Percentiles rank a stretch among this genome's conserved stretches.
These are phyloP conservation scores for Arrhopalites spinosus DNA, from an alignment of 2,888 invertebrate genomes.

Conservation along the genomic window DNA sequence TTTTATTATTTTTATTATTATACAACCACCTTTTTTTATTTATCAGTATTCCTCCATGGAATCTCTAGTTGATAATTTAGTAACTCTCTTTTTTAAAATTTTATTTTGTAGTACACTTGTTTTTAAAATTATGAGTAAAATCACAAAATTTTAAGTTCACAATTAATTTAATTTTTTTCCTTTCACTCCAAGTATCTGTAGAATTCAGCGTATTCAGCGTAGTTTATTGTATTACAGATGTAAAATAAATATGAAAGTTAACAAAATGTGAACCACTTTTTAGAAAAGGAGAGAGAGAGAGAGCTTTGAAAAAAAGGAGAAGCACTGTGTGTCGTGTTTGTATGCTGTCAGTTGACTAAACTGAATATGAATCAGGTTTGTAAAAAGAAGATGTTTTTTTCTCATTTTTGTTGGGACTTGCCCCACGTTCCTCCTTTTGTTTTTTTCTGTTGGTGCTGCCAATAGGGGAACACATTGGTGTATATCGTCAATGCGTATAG, in stretches of 20 bases:
- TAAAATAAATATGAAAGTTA: too few species aligned
- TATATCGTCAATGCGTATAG: neutral
- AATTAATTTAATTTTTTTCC: too few species aligned
- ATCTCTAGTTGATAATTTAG: neutral
- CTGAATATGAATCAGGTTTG: slow-evolving; percentile 42
- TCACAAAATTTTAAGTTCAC: too few species aligned
- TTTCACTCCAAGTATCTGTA: too few species aligned
- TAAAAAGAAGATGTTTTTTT: slow-evolving; percentile 30
- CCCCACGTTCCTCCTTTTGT: slow-evolving; percentile 30
- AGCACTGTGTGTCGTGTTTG: neutral
- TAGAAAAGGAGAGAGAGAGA: too few species aligned
- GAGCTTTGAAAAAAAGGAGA: neutral
- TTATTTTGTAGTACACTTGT: neutral
- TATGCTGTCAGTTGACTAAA: slow-evolving; percentile 5
- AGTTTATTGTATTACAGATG: too few species aligned
- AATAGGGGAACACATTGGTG: neutral
- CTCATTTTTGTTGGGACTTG: slow-evolving; percentile 33
- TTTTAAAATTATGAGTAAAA: too few species aligned
- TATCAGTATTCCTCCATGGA: neutral
- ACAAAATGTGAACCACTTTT: neutral
- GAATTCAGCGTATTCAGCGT: too few species aligned
- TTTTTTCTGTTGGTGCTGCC: neutral
- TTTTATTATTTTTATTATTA: too few species aligned
- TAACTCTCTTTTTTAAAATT: neutral
- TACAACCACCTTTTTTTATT: too few species aligned